These are phyloP conservation scores for Tolypeutes matacus DNA, from an alignment of 2,797 vertebrate species.

Conservation along the genomic window DNA sequence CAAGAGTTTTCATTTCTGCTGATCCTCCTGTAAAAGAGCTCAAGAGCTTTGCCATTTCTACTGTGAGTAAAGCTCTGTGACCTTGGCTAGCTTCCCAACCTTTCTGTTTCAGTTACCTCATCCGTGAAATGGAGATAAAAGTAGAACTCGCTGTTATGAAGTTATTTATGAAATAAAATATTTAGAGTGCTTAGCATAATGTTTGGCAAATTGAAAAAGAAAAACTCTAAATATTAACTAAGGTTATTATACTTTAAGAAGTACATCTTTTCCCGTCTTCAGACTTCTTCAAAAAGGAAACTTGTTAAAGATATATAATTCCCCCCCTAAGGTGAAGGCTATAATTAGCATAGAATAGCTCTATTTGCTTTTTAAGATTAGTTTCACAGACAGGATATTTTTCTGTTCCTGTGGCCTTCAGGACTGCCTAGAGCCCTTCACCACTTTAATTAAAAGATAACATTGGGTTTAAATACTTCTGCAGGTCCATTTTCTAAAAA, in stretches of 20 bases:
- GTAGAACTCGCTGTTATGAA: not conserved
- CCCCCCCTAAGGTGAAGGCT: conserved; percentile 57
- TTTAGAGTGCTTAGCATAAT: not conserved
- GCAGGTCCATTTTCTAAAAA: conserved; percentile 77
- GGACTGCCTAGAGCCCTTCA: conserved; percentile 52
- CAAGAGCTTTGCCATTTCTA: fast-evolving
- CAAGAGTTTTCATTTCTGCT: not conserved
- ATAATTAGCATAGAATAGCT: conserved; percentile 74
- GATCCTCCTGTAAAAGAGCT: too few relatives aligned
- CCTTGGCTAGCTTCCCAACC: not conserved
- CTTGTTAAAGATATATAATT: conserved; percentile 55
- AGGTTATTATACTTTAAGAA: not conserved
- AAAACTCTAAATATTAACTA: not conserved
- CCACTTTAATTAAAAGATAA: conserved; percentile 82
- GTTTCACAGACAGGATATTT: conserved; percentile 77
- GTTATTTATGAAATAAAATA: conserved; percentile 47
- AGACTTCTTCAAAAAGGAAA: conserved; percentile 49
- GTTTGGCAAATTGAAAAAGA: not conserved
- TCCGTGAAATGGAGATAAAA: conserved; percentile 23
- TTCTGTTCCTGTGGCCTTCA: conserved; percentile 74
- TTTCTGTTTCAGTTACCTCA: not conserved
- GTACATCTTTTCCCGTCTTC: conserved; percentile 32
- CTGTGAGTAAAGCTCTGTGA: not conserved
- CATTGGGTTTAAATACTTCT: conserved; percentile 81
- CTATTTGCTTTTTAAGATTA: conserved; percentile 81